Evolutionary conservation across 2,113 vertebrate species (phyloP).

Genomic region (Anhinga anhinga): DNA sequence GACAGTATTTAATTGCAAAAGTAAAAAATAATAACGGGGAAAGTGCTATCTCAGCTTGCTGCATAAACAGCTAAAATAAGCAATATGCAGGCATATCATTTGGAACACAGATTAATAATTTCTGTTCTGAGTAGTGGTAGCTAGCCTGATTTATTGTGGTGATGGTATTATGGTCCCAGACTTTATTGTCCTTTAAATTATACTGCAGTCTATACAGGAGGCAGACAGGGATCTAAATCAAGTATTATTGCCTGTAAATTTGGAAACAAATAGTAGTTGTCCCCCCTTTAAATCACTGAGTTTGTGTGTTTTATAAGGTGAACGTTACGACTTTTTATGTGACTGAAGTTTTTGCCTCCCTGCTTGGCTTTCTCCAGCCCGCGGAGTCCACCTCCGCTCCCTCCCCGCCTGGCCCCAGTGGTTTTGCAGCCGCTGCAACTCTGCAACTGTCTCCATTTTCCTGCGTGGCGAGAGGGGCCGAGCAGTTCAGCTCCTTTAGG

Average conservation of each 20-base stretch:
- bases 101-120: conserved; percentile 75
- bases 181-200: conserved; percentile 83
- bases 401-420: accelerated
- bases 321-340: conserved; percentile 2
- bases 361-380: not conserved
- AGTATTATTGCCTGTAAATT: conserved; percentile 78
- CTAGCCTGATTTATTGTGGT: conserved; percentile 68
- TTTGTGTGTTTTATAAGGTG: conserved; percentile 65
- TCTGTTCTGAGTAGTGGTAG: conserved; percentile 56
- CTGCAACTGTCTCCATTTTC: not conserved
- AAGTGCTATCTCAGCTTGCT: conserved; percentile 70
- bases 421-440: not conserved
- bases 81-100: conserved; percentile 59
- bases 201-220: conserved; percentile 72
- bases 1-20: conserved; percentile 53
- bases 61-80: conserved; percentile 66
- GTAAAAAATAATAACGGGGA: conserved; percentile 47
- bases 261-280: conserved; percentile 79
- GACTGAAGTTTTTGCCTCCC: not conserved
- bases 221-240: conserved; percentile 75
- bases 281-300: conserved; percentile 65
- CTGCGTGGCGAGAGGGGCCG: accelerated
- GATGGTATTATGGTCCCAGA: conserved; percentile 63
- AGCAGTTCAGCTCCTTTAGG: not conserved
- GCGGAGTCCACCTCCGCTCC: accelerated